Base-by-base conservation (phyloP, 2,113 vertebrate genomes). In the Spermophilus dauricus region DNA sequence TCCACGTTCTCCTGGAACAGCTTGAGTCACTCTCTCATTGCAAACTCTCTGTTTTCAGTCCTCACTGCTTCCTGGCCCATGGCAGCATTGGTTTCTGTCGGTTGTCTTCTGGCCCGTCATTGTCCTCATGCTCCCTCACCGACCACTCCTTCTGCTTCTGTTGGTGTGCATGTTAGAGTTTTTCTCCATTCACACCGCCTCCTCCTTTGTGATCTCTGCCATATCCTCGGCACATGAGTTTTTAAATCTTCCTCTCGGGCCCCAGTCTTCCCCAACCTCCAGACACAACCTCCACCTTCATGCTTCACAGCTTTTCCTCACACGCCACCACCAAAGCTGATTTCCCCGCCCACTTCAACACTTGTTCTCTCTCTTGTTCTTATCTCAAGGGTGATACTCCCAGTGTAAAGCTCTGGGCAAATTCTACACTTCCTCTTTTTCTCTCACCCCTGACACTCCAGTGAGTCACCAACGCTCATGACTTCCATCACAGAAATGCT, bases 401-500 rank as follows among this genome's bases (percentile, higher is more conserved):
- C 65, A 48, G 42, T 91, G 72, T 88, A 72, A 95, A 96, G 81
- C 28, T 22, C n/a, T 65, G 34, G 42, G 39, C 42, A 63, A 75
- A n/a, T 24, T 65, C 58, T 42, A 1, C 58, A 20, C 18, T 82
- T 77, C 18, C 30, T 90, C 61, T 17, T 16, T 92, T 86, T 45
- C 42, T 76, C 18, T 93, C 28, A 85, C 14, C 5, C 30, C 65
- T 45, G 17, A 58, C 12, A 92, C 7, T 48, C 30, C 34, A 69
- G 2, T 69, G 69, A 92, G 12, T 69, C 92, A 94, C 34, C 78
- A 92, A 83, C 92, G 67, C 58, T 75, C 18, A 51, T 48, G 39
- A 63, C 30, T 45, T 34, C 53, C 63, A 37, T 88, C 56, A 88
- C 48, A 91, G 18, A 88, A 89, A 85, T 51, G 13, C 14, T 91